These are phyloP conservation scores for Synchiropus splendidus DNA, from an alignment of 2,113 vertebrate species.

Conservation along the genomic window DNA sequence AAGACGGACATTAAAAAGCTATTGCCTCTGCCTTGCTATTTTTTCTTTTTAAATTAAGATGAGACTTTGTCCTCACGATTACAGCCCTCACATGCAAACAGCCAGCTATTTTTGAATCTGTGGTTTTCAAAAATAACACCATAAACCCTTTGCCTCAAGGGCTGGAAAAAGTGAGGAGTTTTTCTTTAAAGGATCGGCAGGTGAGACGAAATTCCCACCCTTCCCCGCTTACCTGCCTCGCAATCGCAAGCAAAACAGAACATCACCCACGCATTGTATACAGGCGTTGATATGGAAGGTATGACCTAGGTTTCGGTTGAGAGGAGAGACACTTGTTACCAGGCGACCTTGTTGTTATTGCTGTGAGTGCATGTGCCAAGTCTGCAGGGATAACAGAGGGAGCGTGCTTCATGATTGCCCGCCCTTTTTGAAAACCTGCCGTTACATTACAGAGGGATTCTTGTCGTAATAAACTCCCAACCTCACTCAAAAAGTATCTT, in stretches of 20 bases:
- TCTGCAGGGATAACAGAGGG: slow-evolving; percentile 60
- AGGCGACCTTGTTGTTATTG: slow-evolving; percentile 72
- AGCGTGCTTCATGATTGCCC: slow-evolving; percentile 54
- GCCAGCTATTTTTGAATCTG: slow-evolving; percentile 55
- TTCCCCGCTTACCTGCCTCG: slow-evolving; percentile 37
- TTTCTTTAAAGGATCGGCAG: slow-evolving; percentile 48
- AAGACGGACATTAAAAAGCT: slow-evolving; percentile 63
- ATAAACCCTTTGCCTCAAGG: slow-evolving; percentile 43
- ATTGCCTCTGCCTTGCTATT: slow-evolving; percentile 50
- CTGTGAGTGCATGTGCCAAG: slow-evolving; percentile 64
- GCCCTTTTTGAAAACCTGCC: slow-evolving; percentile 59
- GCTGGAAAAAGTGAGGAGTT: slow-evolving; percentile 66
- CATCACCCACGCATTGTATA: slow-evolving; percentile 53
- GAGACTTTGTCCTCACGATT: slow-evolving; percentile 36
- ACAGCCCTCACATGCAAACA: slow-evolving; percentile 29
- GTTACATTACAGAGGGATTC: slow-evolving; percentile 56
- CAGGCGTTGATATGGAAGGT: slow-evolving; percentile 62
- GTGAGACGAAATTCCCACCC: slow-evolving; percentile 55
- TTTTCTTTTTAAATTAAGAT: slow-evolving; percentile 56
- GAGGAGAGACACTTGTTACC: slow-evolving; percentile 63
- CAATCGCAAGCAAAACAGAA: slow-evolving; percentile 55
- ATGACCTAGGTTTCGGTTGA: slow-evolving; percentile 61
- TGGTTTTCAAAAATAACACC: slow-evolving; percentile 53
- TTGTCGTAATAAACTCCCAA: slow-evolving; percentile 37
- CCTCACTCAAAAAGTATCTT: no score